Conservation (phyloP, 2,888 invertebrate species). For the Aphelenchoides bicaudatus region DNA sequence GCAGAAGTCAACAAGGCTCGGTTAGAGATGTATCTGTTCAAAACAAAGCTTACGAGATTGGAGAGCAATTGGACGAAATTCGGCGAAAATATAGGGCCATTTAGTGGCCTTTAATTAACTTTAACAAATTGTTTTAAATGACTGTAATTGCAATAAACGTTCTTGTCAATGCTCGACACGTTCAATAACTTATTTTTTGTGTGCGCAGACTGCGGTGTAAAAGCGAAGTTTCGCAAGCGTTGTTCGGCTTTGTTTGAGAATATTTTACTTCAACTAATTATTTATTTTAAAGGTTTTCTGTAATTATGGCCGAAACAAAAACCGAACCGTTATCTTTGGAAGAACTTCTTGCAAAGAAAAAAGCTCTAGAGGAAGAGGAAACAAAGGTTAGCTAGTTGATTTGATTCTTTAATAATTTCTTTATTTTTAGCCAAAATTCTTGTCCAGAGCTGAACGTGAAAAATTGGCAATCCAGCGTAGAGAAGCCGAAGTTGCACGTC, state of each 20-base stretch:
- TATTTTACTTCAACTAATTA: too few relatives aligned
- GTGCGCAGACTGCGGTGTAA: too few relatives aligned
- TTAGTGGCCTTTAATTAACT: too few relatives aligned
- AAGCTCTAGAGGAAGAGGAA: conserved; percentile 86
- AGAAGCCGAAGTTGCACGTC: conserved; percentile 78
- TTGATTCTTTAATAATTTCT: conserved; percentile 12
- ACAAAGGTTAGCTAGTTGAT: conserved; percentile 70
- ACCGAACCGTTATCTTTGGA: conserved; percentile 87
- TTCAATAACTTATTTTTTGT: too few relatives aligned
- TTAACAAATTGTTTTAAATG: too few relatives aligned
- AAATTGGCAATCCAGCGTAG: conserved; percentile 82
- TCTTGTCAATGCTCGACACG: too few relatives aligned
- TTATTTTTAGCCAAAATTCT: conserved; percentile 74
- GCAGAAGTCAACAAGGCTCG: background rate
- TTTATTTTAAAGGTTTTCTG: too few relatives aligned
- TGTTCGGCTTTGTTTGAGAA: too few relatives aligned
- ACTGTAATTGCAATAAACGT: too few relatives aligned
- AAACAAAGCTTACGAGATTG: conserved; percentile 9
- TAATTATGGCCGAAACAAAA: background rate
- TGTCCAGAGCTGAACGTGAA: conserved; percentile 90
- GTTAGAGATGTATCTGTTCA: background rate
- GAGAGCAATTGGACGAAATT: conserved; percentile 13
- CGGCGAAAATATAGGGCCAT: background rate
- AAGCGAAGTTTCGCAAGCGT: too few relatives aligned
- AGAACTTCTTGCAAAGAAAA: conserved; percentile 88